Evolutionary conservation across 2,113 vertebrate species (phyloP).

Genomic region (Mohoua ochrocephala): DNA sequence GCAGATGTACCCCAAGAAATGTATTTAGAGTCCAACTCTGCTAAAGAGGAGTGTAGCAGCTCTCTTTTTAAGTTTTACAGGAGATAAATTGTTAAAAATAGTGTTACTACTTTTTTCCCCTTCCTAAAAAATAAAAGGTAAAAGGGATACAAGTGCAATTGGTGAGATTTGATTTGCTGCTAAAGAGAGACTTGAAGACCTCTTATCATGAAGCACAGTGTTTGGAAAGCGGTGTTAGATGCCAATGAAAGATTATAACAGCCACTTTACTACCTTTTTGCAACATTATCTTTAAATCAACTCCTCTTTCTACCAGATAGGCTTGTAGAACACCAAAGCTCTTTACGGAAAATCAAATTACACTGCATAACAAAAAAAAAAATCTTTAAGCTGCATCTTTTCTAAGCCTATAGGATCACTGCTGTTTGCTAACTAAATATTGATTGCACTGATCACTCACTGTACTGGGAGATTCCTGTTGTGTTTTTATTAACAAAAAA

Average conservation of each 20-base stretch:
- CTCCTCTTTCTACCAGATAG: background rate
- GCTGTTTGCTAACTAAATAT: background rate
- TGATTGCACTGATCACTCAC: background rate
- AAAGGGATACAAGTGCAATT: background rate
- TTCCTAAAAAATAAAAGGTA: background rate
- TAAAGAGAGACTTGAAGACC: background rate
- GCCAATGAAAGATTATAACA: background rate
- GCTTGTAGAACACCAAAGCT: background rate
- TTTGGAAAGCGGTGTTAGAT: background rate
- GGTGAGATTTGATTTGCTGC: background rate
- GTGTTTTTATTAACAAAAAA: background rate
- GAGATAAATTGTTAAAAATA: background rate
- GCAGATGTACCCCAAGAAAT: background rate
- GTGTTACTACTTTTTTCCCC: background rate
- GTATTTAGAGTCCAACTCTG: background rate
- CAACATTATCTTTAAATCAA: background rate
- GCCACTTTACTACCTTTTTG: background rate
- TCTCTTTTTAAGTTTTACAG: background rate
- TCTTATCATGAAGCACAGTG: background rate
- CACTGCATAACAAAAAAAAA: background rate
- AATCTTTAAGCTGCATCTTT: background rate
- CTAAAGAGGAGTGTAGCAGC: background rate
- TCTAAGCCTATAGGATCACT: background rate
- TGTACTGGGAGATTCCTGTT: background rate
- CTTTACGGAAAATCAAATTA: background rate